Conservation (phyloP, 2,113 vertebrate species). For the Ursus arctos region DNA sequence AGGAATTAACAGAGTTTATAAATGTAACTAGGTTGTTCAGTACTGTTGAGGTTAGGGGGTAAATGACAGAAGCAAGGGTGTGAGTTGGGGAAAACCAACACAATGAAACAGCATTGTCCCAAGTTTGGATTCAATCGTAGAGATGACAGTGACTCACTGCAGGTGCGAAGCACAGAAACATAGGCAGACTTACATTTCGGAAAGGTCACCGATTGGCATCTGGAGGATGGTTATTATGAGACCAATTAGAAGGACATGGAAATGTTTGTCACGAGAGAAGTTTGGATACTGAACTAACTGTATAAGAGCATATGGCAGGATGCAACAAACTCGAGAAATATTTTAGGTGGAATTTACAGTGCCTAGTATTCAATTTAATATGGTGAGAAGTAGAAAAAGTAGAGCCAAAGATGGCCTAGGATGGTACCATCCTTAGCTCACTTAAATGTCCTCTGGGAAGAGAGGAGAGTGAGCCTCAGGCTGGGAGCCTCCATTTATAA, state of each 20-base stretch:
- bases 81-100: neutral
- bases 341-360: neutral
- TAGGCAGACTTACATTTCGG: neutral
- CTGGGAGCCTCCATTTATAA: neutral
- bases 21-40: neutral
- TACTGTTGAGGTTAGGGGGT: neutral
- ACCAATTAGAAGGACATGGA: neutral
- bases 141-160: neutral
- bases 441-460: neutral
- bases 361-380: neutral
- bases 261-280: neutral
- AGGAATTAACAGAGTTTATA: neutral
- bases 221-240: neutral
- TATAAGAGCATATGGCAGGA: neutral
- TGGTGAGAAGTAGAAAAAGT: neutral
- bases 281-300: neutral
- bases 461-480: neutral
- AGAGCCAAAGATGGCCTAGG: neutral
- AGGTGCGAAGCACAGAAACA: neutral
- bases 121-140: neutral
- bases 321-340: neutral
- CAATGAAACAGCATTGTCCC: neutral
- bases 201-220: neutral
- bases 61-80: neutral
- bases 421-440: neutral